phyloP scores from a whole-genome alignment of 2,113 vertebrate genomes.

The Cavia porcellus region DNA sequence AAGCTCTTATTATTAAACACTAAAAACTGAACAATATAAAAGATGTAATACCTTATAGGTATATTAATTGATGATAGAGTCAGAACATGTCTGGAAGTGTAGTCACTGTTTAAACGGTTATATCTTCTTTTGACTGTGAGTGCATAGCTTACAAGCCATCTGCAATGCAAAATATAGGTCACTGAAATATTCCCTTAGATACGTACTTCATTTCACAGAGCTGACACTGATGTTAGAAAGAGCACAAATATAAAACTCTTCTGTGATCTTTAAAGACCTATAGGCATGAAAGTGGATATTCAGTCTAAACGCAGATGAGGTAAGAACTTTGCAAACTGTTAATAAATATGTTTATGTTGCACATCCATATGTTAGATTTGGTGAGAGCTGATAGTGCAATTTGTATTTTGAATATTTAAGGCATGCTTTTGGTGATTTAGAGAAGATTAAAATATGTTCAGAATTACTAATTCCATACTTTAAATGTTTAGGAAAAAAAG shows the following conservation, averaged over 20 bases:
- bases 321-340: not conserved
- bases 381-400: not conserved
- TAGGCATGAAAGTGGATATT: not conserved
- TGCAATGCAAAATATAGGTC: not conserved
- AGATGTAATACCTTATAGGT: not conserved
- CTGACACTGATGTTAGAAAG: not conserved
- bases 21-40: not conserved
- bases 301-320: not conserved
- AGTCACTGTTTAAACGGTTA: not conserved
- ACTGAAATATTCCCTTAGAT: not conserved
- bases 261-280: slow-evolving; percentile 29
- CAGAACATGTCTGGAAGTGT: not conserved
- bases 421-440: not conserved
- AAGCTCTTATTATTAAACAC: not conserved
- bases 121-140: not conserved
- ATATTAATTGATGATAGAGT: not conserved
- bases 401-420: slow-evolving; percentile 52
- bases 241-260: not conserved
- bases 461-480: not conserved
- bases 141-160: not conserved
- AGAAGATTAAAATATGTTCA: not conserved
- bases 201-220: slow-evolving; percentile 36
- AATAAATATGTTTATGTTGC: slow-evolving; percentile 39
- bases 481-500: slow-evolving; percentile 26
- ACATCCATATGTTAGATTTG: not conserved